phyloP scores from a whole-genome alignment of 2,113 vertebrate genomes.

The Halcyon senegalensis region DNA sequence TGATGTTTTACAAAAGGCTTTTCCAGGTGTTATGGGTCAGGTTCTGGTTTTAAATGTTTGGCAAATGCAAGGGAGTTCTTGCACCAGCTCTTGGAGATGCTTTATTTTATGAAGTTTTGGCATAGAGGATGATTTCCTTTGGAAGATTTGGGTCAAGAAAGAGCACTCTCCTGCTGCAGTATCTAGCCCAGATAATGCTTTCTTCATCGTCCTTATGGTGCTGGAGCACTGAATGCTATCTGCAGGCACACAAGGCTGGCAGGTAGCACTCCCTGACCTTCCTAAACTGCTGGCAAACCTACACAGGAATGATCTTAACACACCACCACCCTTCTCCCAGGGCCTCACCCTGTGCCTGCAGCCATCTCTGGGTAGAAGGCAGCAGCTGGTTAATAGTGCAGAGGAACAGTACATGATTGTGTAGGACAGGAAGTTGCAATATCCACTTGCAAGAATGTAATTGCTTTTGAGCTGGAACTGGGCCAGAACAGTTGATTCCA shows the following conservation, averaged over 20 bases:
- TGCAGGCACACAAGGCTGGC: not conserved
- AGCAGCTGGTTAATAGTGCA: constrained; percentile 55
- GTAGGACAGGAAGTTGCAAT: constrained; percentile 71
- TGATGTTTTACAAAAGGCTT: not conserved
- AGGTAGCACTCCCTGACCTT: not conserved
- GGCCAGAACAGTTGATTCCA: constrained; percentile 65
- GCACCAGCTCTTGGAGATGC: not conserved
- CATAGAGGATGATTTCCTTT: not conserved
- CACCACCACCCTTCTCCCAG: not conserved
- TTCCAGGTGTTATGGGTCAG: not conserved
- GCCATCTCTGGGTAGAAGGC: not conserved
- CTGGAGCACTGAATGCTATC: rapidly evolving
- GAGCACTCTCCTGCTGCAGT: not conserved
- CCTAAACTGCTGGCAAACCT: not conserved
- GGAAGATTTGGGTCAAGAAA: not conserved
- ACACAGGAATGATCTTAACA: not conserved
- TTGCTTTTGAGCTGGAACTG: constrained; percentile 54
- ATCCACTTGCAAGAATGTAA: constrained; percentile 72
- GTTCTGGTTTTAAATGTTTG: not conserved
- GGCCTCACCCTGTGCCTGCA: not conserved
- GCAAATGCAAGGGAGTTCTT: not conserved
- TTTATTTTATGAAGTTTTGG: not conserved
- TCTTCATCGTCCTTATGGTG: not conserved
- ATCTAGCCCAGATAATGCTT: not conserved
- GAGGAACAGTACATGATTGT: constrained; percentile 65